Percentiles rank a stretch among this genome's conserved stretches.
Conservation (phyloP, 2,797 vertebrate species). For the Carapus acus region DNA sequence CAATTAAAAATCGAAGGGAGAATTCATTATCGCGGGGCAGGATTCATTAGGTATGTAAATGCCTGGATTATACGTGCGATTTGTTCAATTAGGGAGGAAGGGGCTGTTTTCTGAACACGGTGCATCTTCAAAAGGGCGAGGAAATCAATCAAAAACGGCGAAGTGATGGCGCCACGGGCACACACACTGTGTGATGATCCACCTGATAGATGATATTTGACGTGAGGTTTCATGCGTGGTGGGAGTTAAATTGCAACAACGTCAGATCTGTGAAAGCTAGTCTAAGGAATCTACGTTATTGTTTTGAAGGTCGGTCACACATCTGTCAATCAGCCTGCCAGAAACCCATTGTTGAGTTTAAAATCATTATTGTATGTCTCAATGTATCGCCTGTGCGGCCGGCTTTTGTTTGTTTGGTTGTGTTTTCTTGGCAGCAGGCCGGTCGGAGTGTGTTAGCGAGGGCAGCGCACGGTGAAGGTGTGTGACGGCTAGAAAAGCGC, state of each 20-base stretch:
- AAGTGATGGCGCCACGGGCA: background rate
- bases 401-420: slow-evolving; percentile 7
- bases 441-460: slow-evolving; percentile 35
- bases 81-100: slow-evolving; percentile 13
- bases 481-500: slow-evolving; percentile 56
- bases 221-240: too few species aligned
- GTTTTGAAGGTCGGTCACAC: too few species aligned
- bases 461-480: slow-evolving; percentile 44
- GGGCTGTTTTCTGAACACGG: too few species aligned
- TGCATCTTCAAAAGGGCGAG: background rate
- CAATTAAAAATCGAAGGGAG: slow-evolving; percentile 40
- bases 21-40: slow-evolving; percentile 18
- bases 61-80: slow-evolving; percentile 6
- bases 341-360: too few species aligned
- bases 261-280: too few species aligned
- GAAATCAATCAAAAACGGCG: background rate
- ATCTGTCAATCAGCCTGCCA: too few species aligned
- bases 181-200: background rate
- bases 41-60: background rate
- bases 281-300: too few species aligned
- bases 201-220: too few species aligned
- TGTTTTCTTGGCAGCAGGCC: slow-evolving; percentile 9
- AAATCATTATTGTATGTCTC: too few species aligned
- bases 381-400: slow-evolving; percentile 1
- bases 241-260: too few species aligned